Percentiles rank a stretch among this genome's conserved stretches.
These are phyloP conservation scores for Tachina grossa DNA, from an alignment of 2,888 invertebrate genomes.

Conservation along the genomic window DNA sequence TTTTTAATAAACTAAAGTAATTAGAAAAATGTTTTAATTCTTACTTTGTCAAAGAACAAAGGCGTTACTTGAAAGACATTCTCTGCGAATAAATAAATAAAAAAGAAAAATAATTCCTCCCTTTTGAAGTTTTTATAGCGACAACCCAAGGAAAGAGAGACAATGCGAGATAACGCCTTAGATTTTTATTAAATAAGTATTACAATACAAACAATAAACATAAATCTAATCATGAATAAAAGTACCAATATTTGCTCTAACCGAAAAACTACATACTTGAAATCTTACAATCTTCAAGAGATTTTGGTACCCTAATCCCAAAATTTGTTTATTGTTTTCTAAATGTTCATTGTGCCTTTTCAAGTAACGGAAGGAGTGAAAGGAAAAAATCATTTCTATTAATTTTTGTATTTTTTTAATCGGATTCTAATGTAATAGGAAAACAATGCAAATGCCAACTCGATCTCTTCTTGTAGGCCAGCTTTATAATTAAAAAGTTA, in stretches of 20 bases:
- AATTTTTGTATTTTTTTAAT: neutral
- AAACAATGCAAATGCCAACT: too few relatives aligned
- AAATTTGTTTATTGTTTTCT: conserved; percentile 25
- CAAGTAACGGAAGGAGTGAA: conserved; percentile 2
- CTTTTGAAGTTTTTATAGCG: conserved; percentile 35
- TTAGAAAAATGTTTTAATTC: conserved; percentile 33
- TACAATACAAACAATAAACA: conserved; percentile 23
- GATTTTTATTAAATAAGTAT: conserved; percentile 16
- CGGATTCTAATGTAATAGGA: too few relatives aligned
- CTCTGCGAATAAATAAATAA: conserved; percentile 11
- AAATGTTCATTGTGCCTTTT: conserved; percentile 3
- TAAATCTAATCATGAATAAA: conserved; percentile 54
- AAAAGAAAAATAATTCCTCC: conserved; percentile 35
- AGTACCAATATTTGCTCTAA: conserved; percentile 62
- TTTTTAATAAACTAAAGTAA: conserved; percentile 43
- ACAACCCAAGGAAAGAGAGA: neutral
- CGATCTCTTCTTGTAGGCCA: too few relatives aligned
- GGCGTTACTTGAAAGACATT: conserved; percentile 36
- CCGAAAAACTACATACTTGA: conserved; percentile 37
- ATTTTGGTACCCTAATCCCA: conserved; percentile 26
- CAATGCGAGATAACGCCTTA: conserved; percentile 45
- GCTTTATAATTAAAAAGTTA: too few relatives aligned
- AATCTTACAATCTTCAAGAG: conserved; percentile 30
- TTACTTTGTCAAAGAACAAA: conserved; percentile 2
- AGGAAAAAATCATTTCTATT: conserved; percentile 16